These are phyloP conservation scores for Amaurobius ferox DNA, from an alignment of 2,888 invertebrate genomes.

Conservation along the genomic window DNA sequence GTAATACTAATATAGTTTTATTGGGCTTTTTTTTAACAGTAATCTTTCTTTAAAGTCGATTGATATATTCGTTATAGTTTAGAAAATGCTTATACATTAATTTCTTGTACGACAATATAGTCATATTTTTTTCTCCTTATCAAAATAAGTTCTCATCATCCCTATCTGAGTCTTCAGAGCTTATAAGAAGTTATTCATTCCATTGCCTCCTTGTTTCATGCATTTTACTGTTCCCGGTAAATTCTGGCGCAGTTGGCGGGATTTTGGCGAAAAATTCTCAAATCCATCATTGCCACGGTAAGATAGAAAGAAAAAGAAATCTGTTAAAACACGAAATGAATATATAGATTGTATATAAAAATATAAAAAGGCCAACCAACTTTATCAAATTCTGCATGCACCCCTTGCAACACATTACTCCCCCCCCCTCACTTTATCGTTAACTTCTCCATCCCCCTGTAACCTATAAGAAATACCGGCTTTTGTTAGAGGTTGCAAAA, in stretches of 20 bases:
- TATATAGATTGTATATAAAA: neutral
- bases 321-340: neutral
- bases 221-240: neutral
- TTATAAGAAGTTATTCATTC: too few species aligned
- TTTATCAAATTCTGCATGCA: conserved; percentile 45
- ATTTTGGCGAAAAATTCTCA: neutral
- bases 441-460: conserved; percentile 27
- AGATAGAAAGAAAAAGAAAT: neutral
- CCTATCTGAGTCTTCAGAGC: too few species aligned
- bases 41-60: too few species aligned
- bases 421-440: conserved; percentile 47
- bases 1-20: too few species aligned
- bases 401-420: conserved; percentile 60
- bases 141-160: too few species aligned
- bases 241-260: neutral
- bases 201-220: too few species aligned
- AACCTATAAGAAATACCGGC: conserved; percentile 35
- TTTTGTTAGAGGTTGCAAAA: conserved; percentile 60
- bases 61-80: too few species aligned
- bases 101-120: too few species aligned
- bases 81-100: too few species aligned
- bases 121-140: too few species aligned
- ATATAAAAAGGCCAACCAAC: conserved; percentile 7
- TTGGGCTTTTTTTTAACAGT: too few species aligned
- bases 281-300: neutral